Evolutionary conservation across 1,140 invertebrate species (phyloP).

Genomic region (Holcopasites calliopsidis): DNA sequence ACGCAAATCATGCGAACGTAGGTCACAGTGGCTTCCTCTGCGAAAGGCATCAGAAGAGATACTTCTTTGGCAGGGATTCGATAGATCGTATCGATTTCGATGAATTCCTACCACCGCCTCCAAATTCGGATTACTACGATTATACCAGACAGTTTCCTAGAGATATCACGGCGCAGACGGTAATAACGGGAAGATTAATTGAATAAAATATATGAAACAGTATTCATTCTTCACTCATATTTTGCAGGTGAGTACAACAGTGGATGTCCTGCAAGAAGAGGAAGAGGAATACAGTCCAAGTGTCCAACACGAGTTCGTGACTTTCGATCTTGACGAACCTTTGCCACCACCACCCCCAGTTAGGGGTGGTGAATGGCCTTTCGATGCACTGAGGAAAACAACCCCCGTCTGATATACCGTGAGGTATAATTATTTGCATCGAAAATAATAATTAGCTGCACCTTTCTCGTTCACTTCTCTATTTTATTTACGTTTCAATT

Average conservation of each 20-base stretch:
- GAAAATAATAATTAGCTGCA: not conserved
- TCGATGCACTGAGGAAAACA: slow-evolving; percentile 78
- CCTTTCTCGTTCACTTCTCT: too few species aligned
- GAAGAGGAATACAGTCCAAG: slow-evolving; percentile 68
- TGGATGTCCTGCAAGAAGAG: slow-evolving; percentile 77
- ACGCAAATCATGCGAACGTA: slow-evolving; percentile 61
- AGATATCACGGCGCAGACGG: slow-evolving; percentile 80
- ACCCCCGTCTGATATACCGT: slow-evolving; percentile 80
- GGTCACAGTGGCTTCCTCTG: slow-evolving; percentile 70
- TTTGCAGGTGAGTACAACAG: slow-evolving; percentile 80
- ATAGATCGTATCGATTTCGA: slow-evolving; percentile 73
- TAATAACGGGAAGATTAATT: too few species aligned
- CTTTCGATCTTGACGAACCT: slow-evolving; percentile 77
- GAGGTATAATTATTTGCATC: slow-evolving; percentile 60
- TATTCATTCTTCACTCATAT: too few species aligned
- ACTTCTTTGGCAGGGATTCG: slow-evolving; percentile 74
- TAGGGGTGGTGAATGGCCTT: slow-evolving; percentile 71
- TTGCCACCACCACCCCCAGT: slow-evolving; percentile 72
- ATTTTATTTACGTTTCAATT: not conserved
- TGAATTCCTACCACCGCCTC: slow-evolving; percentile 72
- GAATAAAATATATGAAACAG: too few species aligned
- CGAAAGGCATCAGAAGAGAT: slow-evolving; percentile 76
- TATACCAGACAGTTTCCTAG: slow-evolving; percentile 74
- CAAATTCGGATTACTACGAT: slow-evolving; percentile 73
- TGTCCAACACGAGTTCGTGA: slow-evolving; percentile 76